These are phyloP conservation scores for Eilema griseolum DNA, from an alignment of 2,888 invertebrate species.

Conservation along the genomic window DNA sequence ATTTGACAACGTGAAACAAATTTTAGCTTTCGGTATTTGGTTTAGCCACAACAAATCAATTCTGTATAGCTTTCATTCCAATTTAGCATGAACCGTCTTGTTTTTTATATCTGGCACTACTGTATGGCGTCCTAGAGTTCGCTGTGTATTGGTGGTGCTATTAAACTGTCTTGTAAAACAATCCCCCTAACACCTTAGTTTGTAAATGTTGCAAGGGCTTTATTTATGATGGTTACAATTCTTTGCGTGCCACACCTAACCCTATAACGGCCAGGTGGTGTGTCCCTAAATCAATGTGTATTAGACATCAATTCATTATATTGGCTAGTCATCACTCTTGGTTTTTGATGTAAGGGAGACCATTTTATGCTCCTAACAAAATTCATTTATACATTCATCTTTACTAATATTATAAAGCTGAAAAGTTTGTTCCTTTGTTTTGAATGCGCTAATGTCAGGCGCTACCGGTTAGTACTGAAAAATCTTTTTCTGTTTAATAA, in stretches of 20 bases:
- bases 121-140: slow-evolving; percentile 14
- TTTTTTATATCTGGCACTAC: neutral
- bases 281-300: slow-evolving; percentile 61
- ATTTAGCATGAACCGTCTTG: slow-evolving; percentile 17
- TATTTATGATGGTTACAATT: slow-evolving; percentile 21
- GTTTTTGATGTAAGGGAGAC: slow-evolving; percentile 31
- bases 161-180: slow-evolving; percentile 12
- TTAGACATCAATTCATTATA: slow-evolving; percentile 58
- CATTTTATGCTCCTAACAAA: slow-evolving; percentile 17
- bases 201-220: slow-evolving; percentile 4
- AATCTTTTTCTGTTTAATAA: too few species aligned
- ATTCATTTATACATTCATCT: neutral
- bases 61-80: slow-evolving; percentile 22
- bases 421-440: too few species aligned
- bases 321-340: slow-evolving; percentile 48
- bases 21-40: slow-evolving; percentile 19
- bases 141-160: slow-evolving; percentile 18
- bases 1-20: neutral
- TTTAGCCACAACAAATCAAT: slow-evolving; percentile 41
- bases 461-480: too few species aligned
- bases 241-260: slow-evolving; percentile 55
- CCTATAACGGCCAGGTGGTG: slow-evolving; percentile 58
- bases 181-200: slow-evolving; percentile 8
- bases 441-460: too few species aligned
- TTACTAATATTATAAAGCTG: neutral